A percentile compares a stretch with the other conserved stretches of the same genome.
phyloP scores from a whole-genome alignment of 92 coral and sea anemone genomes.

The Isaurus tuberculatus region DNA sequence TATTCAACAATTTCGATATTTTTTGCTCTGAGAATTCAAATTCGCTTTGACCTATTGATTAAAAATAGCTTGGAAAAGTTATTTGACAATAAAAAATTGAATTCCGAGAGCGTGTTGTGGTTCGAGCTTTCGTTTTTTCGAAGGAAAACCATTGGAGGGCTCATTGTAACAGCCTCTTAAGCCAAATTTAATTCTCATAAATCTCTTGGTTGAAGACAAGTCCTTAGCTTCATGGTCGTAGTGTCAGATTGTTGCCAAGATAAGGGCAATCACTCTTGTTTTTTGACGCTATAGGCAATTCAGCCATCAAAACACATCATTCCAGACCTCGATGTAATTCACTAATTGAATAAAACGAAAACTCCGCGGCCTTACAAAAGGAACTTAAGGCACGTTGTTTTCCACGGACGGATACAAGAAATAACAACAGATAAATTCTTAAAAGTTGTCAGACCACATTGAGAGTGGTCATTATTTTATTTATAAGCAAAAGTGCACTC shows the following conservation, averaged over 20 bases:
- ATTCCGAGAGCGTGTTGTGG: not conserved
- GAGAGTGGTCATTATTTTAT: constrained; percentile 23
- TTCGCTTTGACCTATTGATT: constrained; percentile 24
- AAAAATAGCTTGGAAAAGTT: constrained; percentile 7
- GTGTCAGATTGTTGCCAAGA: constrained; percentile 59
- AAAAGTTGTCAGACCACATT: constrained; percentile 9
- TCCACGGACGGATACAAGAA: not conserved
- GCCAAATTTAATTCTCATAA: constrained; percentile 30
- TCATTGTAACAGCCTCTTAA: constrained; percentile 6
- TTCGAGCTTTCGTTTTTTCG: not conserved
- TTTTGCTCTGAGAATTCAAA: constrained; percentile 33
- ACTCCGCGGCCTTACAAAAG: constrained; percentile 18
- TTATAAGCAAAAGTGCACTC: constrained; percentile 42
- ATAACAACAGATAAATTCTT: not conserved
- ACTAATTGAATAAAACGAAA: constrained; percentile 33
- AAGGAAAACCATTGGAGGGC: not conserved
- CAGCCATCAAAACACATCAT: constrained; percentile 37
- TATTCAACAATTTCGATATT: constrained; percentile 35
- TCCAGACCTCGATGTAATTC: constrained; percentile 27
- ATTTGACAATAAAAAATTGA: not conserved
- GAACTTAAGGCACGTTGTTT: constrained; percentile 3
- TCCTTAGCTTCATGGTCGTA: constrained; percentile 46
- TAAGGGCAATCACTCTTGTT: constrained; percentile 37
- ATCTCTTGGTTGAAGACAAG: constrained; percentile 36
- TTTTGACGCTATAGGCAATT: constrained; percentile 38